Base-by-base conservation (phyloP, 2,888 invertebrate genomes). In the Ecdyonurus torrentis region DNA sequence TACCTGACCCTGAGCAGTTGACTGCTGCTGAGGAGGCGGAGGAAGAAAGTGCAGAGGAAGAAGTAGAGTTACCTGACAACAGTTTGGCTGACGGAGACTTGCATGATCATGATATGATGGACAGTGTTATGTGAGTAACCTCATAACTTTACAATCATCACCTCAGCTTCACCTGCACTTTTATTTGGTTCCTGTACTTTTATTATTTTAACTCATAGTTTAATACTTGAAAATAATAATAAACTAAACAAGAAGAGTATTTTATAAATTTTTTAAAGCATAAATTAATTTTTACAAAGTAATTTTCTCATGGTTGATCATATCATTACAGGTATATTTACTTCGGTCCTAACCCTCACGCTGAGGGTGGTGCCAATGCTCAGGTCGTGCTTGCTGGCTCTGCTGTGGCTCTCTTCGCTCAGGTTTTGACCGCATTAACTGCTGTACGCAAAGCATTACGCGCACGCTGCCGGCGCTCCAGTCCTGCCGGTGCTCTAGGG, bases 41-140 rank as follows among this genome's bases (percentile, higher is more conserved):
- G 55, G 22, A 22, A n/a, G 55, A 55, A 5, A 19, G 2, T 0
- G 59, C 58, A 18, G 63, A 63, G 59, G 63, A 63, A 50, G 62
- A 62, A n/a, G 23, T 63, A 18, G 74, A 77, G 10, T 67, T 84
- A 2, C 83, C 83, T 0, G 83, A 83, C 65, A 82, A 83, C 69
- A 82, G 83, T 0, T 70, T 84, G 52, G 83, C 83, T 0, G 84
- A 84, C 68, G 79, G 80, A 0, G 85, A 85, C 71, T 74, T 86
- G 2, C 81, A 81, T 67, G 85, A 85, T 67, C 84, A 85, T 69
- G 84, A 85, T 68, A 81, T 84, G 53, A 87, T 87, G 61, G 86
- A 86, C 69, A 85, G 85, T 69, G 81, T 86, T 59, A 85, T 85
- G 71, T 86, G 22, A 55, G 55, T 37, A 15, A 37, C 37, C 37